A percentile compares a stretch with the other conserved stretches of the same genome.
These are phyloP conservation scores for Oreotrochilus melanogaster DNA, from an alignment of 2,113 vertebrate species.

Conservation along the genomic window DNA sequence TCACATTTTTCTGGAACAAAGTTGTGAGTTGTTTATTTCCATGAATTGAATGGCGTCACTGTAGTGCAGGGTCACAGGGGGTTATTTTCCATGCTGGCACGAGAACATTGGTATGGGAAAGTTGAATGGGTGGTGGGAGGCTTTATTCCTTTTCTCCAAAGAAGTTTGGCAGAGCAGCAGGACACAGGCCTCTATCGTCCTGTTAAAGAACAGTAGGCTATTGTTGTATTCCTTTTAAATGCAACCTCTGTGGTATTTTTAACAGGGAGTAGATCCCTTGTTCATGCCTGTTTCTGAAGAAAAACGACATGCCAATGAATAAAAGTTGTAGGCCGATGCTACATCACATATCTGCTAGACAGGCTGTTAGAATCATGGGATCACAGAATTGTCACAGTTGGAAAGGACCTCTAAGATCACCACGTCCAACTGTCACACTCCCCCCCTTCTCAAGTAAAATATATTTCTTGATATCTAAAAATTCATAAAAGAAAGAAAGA, in stretches of 20 bases:
- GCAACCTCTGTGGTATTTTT: constrained; percentile 17
- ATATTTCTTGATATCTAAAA: no score
- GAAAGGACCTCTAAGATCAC: no score
- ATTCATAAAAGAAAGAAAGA: neutral
- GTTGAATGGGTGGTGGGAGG: neutral
- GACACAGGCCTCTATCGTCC: neutral
- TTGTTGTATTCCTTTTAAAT: constrained; percentile 37
- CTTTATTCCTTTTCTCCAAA: neutral
- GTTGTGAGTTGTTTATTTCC: neutral
- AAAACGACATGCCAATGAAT: neutral
- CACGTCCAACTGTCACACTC: no score
- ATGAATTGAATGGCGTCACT: neutral
- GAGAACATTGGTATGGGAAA: constrained; percentile 62
- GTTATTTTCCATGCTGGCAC: neutral
- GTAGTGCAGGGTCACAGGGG: neutral
- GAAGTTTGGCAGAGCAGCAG: neutral
- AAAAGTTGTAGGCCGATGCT: neutral
- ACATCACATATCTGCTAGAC: neutral
- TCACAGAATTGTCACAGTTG: no score
- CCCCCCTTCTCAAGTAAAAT: no score
- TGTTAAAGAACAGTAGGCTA: neutral
- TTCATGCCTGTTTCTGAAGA: neutral
- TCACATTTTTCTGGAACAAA: neutral
- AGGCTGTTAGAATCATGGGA: neutral
- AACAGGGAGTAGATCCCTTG: neutral